These are phyloP conservation scores for Drosophila mulleri DNA, from an alignment of 2,888 invertebrate genomes.

Conservation along the genomic window DNA sequence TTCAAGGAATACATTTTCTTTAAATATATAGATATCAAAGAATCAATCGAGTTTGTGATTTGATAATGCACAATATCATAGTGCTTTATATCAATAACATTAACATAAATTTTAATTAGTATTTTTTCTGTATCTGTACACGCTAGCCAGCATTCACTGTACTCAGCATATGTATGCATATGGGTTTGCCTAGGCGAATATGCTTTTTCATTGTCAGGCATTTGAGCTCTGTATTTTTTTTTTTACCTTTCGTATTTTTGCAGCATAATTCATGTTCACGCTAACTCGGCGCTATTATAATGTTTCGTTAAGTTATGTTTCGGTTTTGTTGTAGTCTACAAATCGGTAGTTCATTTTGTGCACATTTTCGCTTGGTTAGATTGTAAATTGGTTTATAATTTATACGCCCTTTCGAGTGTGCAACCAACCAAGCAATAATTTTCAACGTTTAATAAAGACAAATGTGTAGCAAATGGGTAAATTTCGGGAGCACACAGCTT, in stretches of 20 bases:
- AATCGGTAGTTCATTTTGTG: slow-evolving; percentile 72
- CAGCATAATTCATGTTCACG: slow-evolving; percentile 67
- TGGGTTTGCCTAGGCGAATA: slow-evolving; percentile 18
- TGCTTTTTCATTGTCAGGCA: slow-evolving; percentile 52
- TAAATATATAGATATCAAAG: too few relatives aligned
- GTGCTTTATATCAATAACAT: not conserved
- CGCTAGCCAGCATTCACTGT: not conserved
- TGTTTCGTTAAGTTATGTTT: slow-evolving; percentile 43
- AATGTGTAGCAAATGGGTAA: slow-evolving; percentile 69
- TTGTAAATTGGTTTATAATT: slow-evolving; percentile 79
- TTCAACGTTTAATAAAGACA: slow-evolving; percentile 69
- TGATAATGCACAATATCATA: too few relatives aligned
- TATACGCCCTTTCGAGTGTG: slow-evolving; percentile 57
- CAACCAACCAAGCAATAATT: slow-evolving; percentile 59
- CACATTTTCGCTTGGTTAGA: slow-evolving; percentile 66
- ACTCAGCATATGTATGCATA: not conserved
- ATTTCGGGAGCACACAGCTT: slow-evolving; percentile 26
- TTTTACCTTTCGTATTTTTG: not conserved
- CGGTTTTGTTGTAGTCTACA: slow-evolving; percentile 34
- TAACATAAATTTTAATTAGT: not conserved
- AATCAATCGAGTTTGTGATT: not conserved
- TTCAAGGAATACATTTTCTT: too few relatives aligned
- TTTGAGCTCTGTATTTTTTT: slow-evolving; percentile 40
- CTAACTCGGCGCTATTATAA: slow-evolving; percentile 58
- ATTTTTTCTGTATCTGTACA: not conserved